phyloP scores from a whole-genome alignment of 2,888 invertebrate genomes.

The Mantis religiosa region DNA sequence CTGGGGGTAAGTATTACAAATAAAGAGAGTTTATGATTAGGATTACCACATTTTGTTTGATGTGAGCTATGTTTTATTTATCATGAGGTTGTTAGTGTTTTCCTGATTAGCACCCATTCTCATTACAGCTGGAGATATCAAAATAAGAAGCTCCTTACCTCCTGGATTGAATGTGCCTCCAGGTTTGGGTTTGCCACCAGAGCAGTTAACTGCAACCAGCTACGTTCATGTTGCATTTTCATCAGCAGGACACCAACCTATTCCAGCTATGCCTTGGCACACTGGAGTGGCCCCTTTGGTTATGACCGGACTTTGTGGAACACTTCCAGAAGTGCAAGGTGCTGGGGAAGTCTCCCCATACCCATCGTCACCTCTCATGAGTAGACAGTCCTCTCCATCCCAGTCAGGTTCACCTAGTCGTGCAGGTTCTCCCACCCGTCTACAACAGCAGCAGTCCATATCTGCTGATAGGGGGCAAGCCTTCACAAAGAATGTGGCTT shows the following conservation, averaged over 20 bases:
- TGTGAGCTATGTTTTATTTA: not conserved
- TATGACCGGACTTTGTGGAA: conserved; percentile 39
- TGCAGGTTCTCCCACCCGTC: conserved; percentile 62
- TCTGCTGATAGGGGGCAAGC: conserved; percentile 28
- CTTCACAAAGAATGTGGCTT: not conserved
- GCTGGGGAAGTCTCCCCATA: conserved; percentile 38
- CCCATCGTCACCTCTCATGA: conserved; percentile 64
- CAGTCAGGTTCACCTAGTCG: conserved; percentile 57
- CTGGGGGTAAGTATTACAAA: conserved; percentile 3
- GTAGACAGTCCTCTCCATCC: conserved; percentile 70
- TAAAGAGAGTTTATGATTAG: not conserved
- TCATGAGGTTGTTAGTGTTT: not conserved
- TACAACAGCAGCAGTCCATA: conserved; percentile 42
- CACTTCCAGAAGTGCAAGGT: conserved; percentile 40
- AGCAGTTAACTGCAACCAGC: conserved; percentile 18
- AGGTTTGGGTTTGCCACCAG: conserved; percentile 25
- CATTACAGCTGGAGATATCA: conserved; percentile 17
- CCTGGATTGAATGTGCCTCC: conserved; percentile 23
- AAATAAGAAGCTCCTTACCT: conserved; percentile 19
- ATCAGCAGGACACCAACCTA: conserved; percentile 26
- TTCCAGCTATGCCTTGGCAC: conserved; percentile 26
- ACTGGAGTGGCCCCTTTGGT: conserved; percentile 14
- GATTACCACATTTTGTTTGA: not conserved
- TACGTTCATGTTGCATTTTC: conserved; percentile 29
- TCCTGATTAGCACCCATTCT: not conserved